Evolutionary conservation across 1,140 invertebrate species (phyloP).

Genomic region (Paraescarpia echinospica): DNA sequence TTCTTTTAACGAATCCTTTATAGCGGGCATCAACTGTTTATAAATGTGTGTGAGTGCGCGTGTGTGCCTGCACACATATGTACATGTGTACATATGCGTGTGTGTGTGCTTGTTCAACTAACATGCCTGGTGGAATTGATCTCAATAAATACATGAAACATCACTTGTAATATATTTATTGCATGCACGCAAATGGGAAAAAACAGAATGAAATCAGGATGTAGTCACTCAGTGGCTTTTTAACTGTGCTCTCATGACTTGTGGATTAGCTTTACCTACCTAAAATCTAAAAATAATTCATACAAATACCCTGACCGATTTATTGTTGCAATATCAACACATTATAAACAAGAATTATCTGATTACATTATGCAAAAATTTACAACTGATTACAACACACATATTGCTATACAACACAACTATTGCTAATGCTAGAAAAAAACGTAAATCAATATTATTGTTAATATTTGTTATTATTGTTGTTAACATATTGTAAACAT

Average conservation of each 20-base stretch:
- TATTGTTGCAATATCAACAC: too few species aligned
- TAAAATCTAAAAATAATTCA: background rate
- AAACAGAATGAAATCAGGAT: background rate
- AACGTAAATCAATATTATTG: too few species aligned
- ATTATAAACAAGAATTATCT: background rate
- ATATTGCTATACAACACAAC: too few species aligned
- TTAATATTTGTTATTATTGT: too few species aligned
- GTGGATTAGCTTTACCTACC: background rate
- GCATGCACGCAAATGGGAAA: background rate
- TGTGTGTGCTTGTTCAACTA: too few species aligned
- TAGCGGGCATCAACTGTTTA: too few species aligned
- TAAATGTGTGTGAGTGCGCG: too few species aligned
- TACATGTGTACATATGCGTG: too few species aligned
- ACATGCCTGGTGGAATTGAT: background rate
- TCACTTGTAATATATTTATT: background rate
- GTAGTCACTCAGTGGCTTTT: background rate
- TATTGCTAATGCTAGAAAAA: too few species aligned
- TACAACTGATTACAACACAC: background rate
- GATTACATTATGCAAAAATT: background rate
- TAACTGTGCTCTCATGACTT: background rate
- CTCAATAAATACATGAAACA: background rate
- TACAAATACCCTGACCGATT: background rate
- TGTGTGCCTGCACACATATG: too few species aligned
- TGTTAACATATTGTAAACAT: too few species aligned
- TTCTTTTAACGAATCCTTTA: too few species aligned